These are phyloP conservation scores for Botrylloides violaceus DNA, from an alignment of 23 tunicate genomes.

Conservation along the genomic window DNA sequence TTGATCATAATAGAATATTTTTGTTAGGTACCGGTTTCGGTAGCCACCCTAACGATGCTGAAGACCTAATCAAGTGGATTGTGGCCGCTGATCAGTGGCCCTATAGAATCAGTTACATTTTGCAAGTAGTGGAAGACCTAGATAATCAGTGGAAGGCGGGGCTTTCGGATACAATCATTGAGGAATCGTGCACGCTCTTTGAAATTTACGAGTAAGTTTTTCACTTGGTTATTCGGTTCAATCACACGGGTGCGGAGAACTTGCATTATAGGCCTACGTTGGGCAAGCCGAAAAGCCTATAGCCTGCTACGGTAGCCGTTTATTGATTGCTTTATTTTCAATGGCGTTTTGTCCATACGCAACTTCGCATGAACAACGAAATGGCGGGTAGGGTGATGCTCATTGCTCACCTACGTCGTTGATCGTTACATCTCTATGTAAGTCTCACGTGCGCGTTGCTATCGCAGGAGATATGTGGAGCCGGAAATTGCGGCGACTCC, in stretches of 20 bases:
- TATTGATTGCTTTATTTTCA: too few species aligned
- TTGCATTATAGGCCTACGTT: too few species aligned
- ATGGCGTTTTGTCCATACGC: too few species aligned
- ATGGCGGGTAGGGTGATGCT: too few species aligned
- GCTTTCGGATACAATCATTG: not conserved
- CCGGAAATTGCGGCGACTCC: not conserved
- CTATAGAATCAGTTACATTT: constrained; percentile 19
- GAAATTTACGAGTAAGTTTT: constrained; percentile 22
- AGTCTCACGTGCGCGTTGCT: too few species aligned
- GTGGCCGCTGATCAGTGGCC: constrained; percentile 30
- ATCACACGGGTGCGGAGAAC: not conserved
- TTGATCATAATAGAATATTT: too few species aligned
- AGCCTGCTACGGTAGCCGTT: too few species aligned
- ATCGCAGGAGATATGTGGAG: constrained; percentile 13
- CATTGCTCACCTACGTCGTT: too few species aligned
- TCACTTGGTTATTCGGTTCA: not conserved
- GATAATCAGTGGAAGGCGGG: not conserved
- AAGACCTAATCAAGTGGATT: constrained; percentile 20
- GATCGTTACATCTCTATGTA: too few species aligned
- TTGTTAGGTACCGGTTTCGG: not conserved
- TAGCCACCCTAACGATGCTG: not conserved
- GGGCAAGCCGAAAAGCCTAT: too few species aligned
- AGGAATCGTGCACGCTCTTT: not conserved
- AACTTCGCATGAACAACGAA: too few species aligned
- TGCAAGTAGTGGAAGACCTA: constrained; percentile 9